Base-by-base conservation (phyloP, 2,797 vertebrate genomes). In the Acanthiza pusilla region DNA sequence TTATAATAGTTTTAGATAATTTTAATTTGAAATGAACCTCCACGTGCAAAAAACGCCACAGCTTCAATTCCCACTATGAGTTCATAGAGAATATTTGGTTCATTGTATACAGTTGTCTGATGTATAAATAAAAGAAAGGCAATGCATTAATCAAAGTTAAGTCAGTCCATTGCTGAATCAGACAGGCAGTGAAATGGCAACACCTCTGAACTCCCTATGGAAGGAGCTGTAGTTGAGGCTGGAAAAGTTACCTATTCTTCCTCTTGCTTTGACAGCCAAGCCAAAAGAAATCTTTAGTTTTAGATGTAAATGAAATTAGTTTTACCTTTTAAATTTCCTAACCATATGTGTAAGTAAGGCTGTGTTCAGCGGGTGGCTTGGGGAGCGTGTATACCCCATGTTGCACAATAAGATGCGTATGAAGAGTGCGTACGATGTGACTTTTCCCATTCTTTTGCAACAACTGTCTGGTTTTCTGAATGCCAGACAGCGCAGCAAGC, bases 361-460 rank as follows among this genome's bases (percentile, higher is more conserved):
- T 2, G 4, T 66, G 34, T 87, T 70, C 55, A 78, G 51, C 11
- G 29, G 36, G 40, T 71, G 45, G 2, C 55, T 45, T 42, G 32
- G 34, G 68, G 50, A 85, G 34, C 1, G 0, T 0, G 0, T 13
- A 6, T 78, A 20, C 53, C 62, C 68, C 13, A 7, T n/a, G 16
- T 50, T 87, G 68, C 14, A 50, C 38, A 79, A 11, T 89, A 36
- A 38, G 60, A 74, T 63, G n/a, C 61, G 7, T 53, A 47, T 74
- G 63, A 93, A 71, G n/a, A 45, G 19, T 18, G 13, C 55, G 51
- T 22, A n/a, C 65, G 40, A 70, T 4, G 20, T 86, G 86, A 89
- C 58, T 95, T 93, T 77, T 84, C 51, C 36, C 34, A 47, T 84
- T 86, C 50, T 91, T 90, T 63, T 90, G 70, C 70, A 84, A 62